Base-by-base conservation (phyloP, 2,888 invertebrate genomes). In the Apodemia mormo region DNA sequence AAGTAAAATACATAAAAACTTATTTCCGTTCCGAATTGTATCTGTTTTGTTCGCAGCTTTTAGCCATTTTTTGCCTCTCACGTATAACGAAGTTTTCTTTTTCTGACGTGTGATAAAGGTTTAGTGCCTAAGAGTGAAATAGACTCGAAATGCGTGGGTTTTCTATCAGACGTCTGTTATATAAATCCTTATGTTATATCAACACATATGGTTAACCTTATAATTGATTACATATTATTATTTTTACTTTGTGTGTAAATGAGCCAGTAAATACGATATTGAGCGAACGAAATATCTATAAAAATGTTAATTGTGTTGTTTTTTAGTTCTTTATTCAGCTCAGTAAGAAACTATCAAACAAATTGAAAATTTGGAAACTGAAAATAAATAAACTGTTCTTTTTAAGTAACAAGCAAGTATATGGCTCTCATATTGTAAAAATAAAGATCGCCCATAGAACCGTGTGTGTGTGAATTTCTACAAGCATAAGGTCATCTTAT, bases 51-150 rank as follows among this genome's bases (percentile, higher is more conserved):
- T 14, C 14, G 37, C 12, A 12, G 29, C 14, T 33, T 61, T 10
- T 7, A 14, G 61, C 58, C 30, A 58, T 30, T 61, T 61, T 61
- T 61, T 33, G 37, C 14, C 14, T 33, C 33, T 37, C 14, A 37
- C 14, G 14, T 7, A 4, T 12, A 61, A 14, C 61, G 33, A 33
- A 33, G 61, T 61, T 61, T 14, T 61, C 61, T 61, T 33, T 33
- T 61, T 14, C 37, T 61, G 61, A 14, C 33, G 33, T 61, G 37
- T 61, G 61, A 61, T 61, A 61, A 61, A 61, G 61, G 61, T 61
- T 30, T 37, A 61, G 14, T 33, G 29, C 58, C 14, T 33, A 33
- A 33, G 14, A 61, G 29, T 7, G 14, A 30, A 33, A 33, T 14
- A 14, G n/a, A 61, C 33, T 12, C 14, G 14, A 14, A 6, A 33